Percentiles rank a stretch among this genome's conserved stretches.
These are phyloP conservation scores for Bucorvus abyssinicus DNA, from an alignment of 2,797 vertebrate species.

Conservation along the genomic window DNA sequence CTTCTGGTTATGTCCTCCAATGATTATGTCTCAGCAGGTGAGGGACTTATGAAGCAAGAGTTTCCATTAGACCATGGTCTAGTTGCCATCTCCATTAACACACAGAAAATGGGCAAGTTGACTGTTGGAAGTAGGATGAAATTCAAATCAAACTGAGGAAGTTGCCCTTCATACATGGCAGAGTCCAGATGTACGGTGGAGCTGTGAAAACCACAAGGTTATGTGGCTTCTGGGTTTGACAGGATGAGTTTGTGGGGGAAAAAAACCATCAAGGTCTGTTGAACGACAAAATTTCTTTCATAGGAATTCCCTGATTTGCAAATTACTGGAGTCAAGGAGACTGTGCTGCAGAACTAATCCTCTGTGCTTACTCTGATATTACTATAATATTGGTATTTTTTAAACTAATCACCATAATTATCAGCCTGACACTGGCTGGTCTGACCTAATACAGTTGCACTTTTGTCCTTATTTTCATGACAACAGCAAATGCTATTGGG, in stretches of 20 bases:
- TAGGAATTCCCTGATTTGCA: not conserved
- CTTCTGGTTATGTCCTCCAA: not conserved
- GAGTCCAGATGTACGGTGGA: not conserved
- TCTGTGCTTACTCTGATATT: not conserved
- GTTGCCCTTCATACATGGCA: not conserved
- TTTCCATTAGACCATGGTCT: not conserved
- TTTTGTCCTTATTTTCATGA: not conserved
- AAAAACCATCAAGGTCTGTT: not conserved
- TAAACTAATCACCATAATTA: no score
- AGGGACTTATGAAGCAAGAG: not conserved
- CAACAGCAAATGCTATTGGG: not conserved
- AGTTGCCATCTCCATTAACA: not conserved
- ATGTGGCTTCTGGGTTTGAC: not conserved
- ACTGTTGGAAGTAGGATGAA: not conserved
- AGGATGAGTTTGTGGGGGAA: fast-evolving
- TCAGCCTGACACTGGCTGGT: not conserved
- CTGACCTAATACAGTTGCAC: not conserved
- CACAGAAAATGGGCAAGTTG: not conserved
- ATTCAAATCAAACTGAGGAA: not conserved
- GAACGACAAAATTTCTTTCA: not conserved
- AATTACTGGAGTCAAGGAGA: not conserved
- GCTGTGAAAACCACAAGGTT: not conserved
- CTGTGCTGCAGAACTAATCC: not conserved
- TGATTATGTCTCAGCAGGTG: not conserved
- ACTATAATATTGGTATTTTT: not conserved